Conservation (phyloP, 2,888 invertebrate species). For the Metopia argyrocephala region DNA sequence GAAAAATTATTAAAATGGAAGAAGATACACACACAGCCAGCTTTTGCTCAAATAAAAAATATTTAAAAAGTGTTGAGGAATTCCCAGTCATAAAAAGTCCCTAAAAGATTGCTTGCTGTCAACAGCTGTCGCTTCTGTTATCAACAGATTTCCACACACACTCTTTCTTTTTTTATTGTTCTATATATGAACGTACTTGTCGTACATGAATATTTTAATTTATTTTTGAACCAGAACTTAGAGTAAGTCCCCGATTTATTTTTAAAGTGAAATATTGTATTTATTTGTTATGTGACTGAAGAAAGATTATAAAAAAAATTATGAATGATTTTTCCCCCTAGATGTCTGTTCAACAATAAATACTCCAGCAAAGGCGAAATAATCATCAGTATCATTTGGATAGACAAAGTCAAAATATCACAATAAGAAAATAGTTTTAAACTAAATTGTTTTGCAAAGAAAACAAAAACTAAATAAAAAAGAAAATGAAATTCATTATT, state of each 20-base stretch:
- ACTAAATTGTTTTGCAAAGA: background rate
- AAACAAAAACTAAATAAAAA: background rate
- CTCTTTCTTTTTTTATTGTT: background rate
- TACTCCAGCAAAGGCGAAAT: background rate
- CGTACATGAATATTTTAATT: background rate
- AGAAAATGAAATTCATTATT: slow-evolving; percentile 66
- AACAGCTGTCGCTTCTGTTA: no score
- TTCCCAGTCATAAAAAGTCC: no score
- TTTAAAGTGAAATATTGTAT: background rate
- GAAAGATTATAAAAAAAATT: no score
- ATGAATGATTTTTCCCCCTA: no score
- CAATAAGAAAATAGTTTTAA: no score
- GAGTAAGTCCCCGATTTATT: slow-evolving; percentile 34
- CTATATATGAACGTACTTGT: background rate
- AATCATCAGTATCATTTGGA: slow-evolving; percentile 11
- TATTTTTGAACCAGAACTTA: background rate
- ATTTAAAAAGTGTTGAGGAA: no score
- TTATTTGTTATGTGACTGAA: background rate
- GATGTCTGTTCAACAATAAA: background rate
- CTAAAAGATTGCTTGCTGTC: no score
- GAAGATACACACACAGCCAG: no score
- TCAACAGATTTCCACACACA: no score
- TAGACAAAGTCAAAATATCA: background rate
- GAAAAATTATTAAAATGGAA: no score
- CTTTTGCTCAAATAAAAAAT: no score